These are phyloP conservation scores for Anabas testudineus DNA, from an alignment of 2,797 vertebrate species.

Conservation along the genomic window DNA sequence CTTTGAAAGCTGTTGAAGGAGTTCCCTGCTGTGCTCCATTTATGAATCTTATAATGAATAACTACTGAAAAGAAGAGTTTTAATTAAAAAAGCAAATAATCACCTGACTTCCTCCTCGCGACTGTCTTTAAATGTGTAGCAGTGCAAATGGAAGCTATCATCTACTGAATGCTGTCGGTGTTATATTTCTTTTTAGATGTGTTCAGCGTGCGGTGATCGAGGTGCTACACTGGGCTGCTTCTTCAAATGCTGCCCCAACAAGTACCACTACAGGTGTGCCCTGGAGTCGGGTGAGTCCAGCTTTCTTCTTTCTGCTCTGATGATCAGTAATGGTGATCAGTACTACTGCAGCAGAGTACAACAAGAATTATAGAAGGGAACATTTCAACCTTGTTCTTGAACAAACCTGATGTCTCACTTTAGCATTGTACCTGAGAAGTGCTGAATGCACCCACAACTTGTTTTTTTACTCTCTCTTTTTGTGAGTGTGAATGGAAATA, in stretches of 20 bases:
- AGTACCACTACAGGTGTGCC: conserved; percentile 87
- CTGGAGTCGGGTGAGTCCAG: conserved; percentile 79
- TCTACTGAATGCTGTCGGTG: too few species aligned
- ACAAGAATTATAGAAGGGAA: too few species aligned
- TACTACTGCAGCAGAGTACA: too few species aligned
- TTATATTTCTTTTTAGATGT: conserved; percentile 69
- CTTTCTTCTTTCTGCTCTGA: too few species aligned
- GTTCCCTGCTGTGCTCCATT: neutral
- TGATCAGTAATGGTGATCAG: too few species aligned
- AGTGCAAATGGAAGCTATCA: neutral
- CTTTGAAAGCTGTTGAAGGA: neutral
- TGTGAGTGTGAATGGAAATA: conserved; percentile 17
- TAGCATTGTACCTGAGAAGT: conserved; percentile 1
- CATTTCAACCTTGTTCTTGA: neutral
- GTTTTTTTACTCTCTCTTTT: neutral
- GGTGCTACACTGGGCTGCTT: conserved; percentile 85
- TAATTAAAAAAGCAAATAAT: neutral
- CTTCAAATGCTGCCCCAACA: conserved; percentile 85
- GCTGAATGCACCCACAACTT: neutral
- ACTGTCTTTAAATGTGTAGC: too few species aligned
- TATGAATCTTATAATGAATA: neutral
- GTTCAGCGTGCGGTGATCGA: conserved; percentile 72
- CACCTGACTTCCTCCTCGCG: too few species aligned
- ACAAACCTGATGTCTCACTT: neutral
- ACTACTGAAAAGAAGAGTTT: neutral